Conservation (phyloP, 1,140 invertebrate genomes). For the Achatina immaculata region DNA sequence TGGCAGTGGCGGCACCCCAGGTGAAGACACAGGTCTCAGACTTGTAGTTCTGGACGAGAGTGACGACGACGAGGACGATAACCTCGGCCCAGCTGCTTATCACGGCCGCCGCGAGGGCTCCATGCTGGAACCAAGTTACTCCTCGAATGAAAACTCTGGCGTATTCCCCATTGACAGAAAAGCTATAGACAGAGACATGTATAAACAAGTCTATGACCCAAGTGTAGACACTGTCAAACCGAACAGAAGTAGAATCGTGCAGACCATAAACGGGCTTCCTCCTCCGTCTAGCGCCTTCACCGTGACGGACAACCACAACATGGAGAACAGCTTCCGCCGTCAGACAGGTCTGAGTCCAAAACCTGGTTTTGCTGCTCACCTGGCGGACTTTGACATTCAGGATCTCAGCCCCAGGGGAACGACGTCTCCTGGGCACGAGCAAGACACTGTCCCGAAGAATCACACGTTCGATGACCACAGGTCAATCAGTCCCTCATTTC, state of each 20-base stretch:
- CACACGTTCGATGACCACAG: neutral
- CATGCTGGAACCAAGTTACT: neutral
- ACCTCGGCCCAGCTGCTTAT: neutral
- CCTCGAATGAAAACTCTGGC: neutral
- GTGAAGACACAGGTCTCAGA: neutral
- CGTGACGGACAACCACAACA: too few relatives aligned
- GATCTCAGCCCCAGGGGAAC: neutral
- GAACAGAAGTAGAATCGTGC: neutral
- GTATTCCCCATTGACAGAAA: constrained; percentile 25
- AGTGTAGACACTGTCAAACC: neutral
- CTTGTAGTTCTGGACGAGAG: constrained; percentile 22
- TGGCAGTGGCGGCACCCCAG: neutral
- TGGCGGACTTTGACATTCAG: constrained; percentile 5
- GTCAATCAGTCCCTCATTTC: neutral
- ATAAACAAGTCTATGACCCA: constrained; percentile 22
- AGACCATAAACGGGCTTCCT: neutral
- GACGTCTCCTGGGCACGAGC: neutral
- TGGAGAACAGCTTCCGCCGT: neutral
- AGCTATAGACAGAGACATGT: constrained; percentile 24
- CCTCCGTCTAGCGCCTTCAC: too few relatives aligned
- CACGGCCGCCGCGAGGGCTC: neutral
- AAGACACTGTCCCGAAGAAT: neutral
- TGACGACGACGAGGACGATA: constrained; percentile 26
- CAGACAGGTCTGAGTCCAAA: neutral
- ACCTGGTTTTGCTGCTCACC: neutral